Conservation (phyloP, 2,797 vertebrate species). For the Selene dorsalis region DNA sequence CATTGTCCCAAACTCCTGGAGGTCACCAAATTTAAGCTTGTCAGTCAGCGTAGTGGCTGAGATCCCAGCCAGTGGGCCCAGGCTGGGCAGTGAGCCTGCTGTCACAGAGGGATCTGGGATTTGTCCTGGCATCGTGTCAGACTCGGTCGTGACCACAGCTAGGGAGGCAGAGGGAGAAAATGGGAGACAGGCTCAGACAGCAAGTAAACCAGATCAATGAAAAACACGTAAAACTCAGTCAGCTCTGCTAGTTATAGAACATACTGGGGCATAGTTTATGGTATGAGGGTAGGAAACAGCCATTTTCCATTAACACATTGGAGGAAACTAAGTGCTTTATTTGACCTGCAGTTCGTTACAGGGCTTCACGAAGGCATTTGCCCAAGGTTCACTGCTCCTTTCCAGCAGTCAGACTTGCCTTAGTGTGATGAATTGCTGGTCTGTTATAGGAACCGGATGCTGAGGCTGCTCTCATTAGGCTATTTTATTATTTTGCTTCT, state of each 20-base stretch:
- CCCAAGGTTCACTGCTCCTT: constrained; percentile 48
- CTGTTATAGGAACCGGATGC: constrained; percentile 64
- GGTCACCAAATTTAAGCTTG: constrained; percentile 91
- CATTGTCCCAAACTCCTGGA: constrained; percentile 93
- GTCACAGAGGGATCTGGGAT: constrained; percentile 96
- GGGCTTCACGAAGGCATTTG: constrained; percentile 21
- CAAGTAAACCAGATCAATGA: constrained; percentile 42
- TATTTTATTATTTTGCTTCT: constrained; percentile 62
- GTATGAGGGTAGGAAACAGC: not conserved
- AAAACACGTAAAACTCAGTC: constrained; percentile 14
- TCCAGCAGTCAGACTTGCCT: constrained; percentile 19
- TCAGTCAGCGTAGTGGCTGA: constrained; percentile 90
- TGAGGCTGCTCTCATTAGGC: constrained; percentile 57
- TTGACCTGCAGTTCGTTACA: constrained; percentile 33
- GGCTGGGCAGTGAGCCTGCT: constrained; percentile 90
- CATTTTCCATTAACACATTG: constrained; percentile 26
- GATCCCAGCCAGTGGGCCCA: constrained; percentile 92
- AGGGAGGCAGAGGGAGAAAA: constrained; percentile 56
- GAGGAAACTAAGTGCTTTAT: constrained; percentile 24
- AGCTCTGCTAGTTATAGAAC: constrained; percentile 9
- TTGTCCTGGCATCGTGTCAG: constrained; percentile 98
- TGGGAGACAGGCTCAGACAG: constrained; percentile 45
- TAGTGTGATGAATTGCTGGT: constrained; percentile 65
- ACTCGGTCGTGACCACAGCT: constrained; percentile 84
- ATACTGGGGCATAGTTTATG: not conserved